phyloP scores from a whole-genome alignment of 2,797 vertebrate species.

The Pygocentrus nattereri region DNA sequence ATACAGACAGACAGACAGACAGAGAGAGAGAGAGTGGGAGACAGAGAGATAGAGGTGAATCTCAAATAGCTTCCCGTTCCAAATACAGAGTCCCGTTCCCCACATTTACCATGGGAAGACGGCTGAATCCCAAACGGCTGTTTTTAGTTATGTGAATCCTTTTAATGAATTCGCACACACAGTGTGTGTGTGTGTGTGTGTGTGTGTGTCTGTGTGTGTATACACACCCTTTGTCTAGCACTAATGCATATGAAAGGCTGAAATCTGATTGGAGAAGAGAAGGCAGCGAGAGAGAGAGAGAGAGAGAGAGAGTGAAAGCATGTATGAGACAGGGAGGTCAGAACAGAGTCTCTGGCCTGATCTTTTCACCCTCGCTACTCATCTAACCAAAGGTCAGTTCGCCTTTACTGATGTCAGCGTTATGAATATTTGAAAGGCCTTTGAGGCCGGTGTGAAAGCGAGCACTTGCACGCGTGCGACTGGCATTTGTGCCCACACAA shows the following conservation, averaged over 20 bases:
- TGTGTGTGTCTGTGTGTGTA: too few relatives aligned
- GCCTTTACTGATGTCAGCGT: slow-evolving; percentile 6
- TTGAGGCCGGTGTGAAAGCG: neutral
- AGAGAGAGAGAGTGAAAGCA: neutral
- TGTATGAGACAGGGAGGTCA: neutral
- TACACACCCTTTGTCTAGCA: too few relatives aligned
- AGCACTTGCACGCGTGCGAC: neutral
- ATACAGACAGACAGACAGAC: slow-evolving; percentile 49
- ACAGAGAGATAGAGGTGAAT: neutral
- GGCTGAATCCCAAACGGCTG: too few relatives aligned
- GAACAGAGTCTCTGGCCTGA: neutral
- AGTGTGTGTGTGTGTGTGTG: too few relatives aligned
- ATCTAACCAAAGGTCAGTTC: slow-evolving; percentile 22
- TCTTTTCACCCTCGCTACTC: slow-evolving; percentile 3
- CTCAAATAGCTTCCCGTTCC: too few relatives aligned
- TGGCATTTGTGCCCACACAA: slow-evolving; percentile 7
- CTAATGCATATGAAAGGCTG: too few relatives aligned
- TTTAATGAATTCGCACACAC: too few relatives aligned
- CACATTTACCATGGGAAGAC: too few relatives aligned
- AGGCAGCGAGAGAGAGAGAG: neutral
- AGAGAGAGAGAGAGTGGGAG: slow-evolving; percentile 19
- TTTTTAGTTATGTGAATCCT: too few relatives aligned
- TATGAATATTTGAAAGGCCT: slow-evolving; percentile 33
- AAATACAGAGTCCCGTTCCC: too few relatives aligned
- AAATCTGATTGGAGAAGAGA: too few relatives aligned